A percentile compares a stretch with the other conserved stretches of the same genome.
phyloP scores from a whole-genome alignment of 2,113 vertebrate genomes.

The Pholis gunnellus region DNA sequence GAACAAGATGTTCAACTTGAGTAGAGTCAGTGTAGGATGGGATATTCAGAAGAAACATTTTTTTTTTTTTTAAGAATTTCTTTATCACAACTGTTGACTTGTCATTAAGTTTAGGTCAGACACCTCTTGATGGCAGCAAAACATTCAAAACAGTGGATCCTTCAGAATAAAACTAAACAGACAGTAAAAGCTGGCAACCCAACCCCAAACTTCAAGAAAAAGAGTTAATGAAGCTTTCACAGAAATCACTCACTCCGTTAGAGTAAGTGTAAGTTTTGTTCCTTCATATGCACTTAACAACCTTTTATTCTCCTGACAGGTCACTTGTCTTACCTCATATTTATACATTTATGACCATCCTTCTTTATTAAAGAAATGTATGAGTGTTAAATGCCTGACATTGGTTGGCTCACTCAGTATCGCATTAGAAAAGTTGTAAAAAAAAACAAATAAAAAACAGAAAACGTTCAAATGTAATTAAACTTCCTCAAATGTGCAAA shows the following conservation, averaged over 20 bases:
- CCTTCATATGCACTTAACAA: not conserved
- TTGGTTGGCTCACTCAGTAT: not conserved
- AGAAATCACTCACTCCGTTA: not conserved
- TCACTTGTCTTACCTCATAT: constrained; percentile 10
- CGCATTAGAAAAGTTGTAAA: too few relatives aligned
- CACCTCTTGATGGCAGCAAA: not conserved
- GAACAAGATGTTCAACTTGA: not conserved
- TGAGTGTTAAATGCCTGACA: constrained; percentile 2
- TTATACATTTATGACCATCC: not conserved
- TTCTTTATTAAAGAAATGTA: not conserved
- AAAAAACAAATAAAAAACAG: too few relatives aligned
- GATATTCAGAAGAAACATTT: not conserved
- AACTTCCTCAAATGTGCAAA: too few relatives aligned
- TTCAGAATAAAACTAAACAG: not conserved
- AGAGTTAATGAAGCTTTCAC: not conserved
- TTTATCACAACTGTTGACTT: not conserved
- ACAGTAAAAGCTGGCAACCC: not conserved
- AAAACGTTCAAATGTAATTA: too few relatives aligned
- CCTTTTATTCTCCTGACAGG: not conserved
- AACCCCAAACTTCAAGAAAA: not conserved
- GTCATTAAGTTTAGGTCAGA: not conserved
- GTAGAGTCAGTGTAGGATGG: not conserved
- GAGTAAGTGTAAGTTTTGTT: not conserved
- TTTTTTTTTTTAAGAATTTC: not conserved
- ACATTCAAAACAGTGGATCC: not conserved